Conservation (phyloP, 2,797 vertebrate species). For the Momotus momota region DNA sequence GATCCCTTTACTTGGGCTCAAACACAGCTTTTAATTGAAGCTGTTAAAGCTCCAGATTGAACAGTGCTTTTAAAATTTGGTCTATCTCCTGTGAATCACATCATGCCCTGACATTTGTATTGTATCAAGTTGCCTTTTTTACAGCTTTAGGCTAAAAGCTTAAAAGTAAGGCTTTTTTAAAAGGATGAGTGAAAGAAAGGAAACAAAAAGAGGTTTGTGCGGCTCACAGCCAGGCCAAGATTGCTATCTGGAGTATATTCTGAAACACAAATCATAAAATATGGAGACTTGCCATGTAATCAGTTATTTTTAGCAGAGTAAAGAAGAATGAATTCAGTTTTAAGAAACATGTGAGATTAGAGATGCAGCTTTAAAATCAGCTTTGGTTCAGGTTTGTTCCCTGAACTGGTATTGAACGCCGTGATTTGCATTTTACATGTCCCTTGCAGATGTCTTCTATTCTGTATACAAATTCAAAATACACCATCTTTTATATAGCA, state of each 20-base stretch:
- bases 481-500: not conserved
- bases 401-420: not conserved
- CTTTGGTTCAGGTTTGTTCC: not conserved
- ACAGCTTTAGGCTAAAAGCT: constrained; percentile 33
- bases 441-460: not conserved
- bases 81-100: not conserved
- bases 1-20: not conserved
- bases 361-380: not conserved
- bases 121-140: constrained; percentile 30
- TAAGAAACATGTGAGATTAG: not conserved
- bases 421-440: not conserved
- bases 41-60: not conserved
- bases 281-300: not conserved
- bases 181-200: constrained; percentile 18
- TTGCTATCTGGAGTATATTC: constrained; percentile 24
- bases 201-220: not conserved
- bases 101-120: not conserved
- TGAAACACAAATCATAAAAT: constrained; percentile 26
- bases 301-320: constrained; percentile 21
- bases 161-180: constrained; percentile 36
- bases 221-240: not conserved
- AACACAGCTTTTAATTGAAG: constrained; percentile 27
- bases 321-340: not conserved
- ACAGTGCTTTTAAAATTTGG: constrained; percentile 12
- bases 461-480: not conserved